Percentiles rank a stretch among this genome's conserved stretches.
These are phyloP conservation scores for Oreochromis niloticus DNA, from an alignment of 2,113 vertebrate genomes.

Conservation along the genomic window DNA sequence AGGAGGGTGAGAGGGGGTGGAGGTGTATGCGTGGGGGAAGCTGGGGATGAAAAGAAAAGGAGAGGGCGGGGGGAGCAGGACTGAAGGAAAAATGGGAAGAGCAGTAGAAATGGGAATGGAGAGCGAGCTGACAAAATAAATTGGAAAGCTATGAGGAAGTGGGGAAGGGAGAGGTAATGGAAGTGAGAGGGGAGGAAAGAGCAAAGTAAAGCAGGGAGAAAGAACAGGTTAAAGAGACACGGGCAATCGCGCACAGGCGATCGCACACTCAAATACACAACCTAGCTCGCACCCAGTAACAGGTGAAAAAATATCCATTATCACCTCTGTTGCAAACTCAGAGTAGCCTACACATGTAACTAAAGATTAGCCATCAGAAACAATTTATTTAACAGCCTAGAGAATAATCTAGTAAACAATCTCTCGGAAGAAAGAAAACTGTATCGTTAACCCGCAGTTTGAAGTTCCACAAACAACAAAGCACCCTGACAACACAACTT, in stretches of 20 bases:
- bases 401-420: neutral
- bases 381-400: neutral
- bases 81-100: conserved; percentile 22
- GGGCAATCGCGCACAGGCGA: neutral
- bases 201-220: neutral
- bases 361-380: neutral
- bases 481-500: neutral
- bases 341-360: neutral
- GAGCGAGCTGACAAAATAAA: conserved; percentile 52
- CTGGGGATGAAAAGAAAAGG: neutral
- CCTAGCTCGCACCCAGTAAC: conserved; percentile 21
- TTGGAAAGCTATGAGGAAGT: conserved; percentile 53
- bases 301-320: conserved; percentile 19
- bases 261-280: neutral
- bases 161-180: conserved; percentile 16
- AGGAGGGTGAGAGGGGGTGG: conserved; percentile 15
- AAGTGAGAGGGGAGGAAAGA: conserved; percentile 13
- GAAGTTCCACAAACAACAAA: neutral
- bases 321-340: neutral
- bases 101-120: conserved; percentile 7
- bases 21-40: neutral
- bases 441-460: neutral
- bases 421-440: neutral
- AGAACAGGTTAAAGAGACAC: neutral
- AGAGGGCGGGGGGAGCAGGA: neutral